Percentiles rank a stretch among this genome's conserved stretches.
phyloP scores from a whole-genome alignment of 2,797 vertebrate genomes.

The Ctenochaetus hawaiiensis region DNA sequence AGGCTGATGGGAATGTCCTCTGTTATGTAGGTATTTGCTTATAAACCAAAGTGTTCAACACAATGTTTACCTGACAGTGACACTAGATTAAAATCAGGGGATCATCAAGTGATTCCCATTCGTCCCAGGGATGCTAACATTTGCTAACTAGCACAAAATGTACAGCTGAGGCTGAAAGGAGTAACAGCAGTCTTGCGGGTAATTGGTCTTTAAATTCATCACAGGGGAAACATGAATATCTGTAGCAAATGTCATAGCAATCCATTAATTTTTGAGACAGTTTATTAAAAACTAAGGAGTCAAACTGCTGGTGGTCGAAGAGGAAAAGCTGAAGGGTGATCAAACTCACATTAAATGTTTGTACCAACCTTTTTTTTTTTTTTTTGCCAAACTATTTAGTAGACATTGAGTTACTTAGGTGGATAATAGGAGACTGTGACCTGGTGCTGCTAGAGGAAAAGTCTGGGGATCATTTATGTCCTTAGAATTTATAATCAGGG shows the following conservation, averaged over 20 bases:
- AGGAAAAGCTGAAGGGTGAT: neutral
- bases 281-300: neutral
- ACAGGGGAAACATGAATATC: neutral
- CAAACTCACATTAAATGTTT: too few relatives aligned
- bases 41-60: slow-evolving; percentile 3
- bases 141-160: neutral
- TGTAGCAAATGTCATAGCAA: neutral
- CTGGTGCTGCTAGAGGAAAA: neutral
- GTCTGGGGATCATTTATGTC: neutral
- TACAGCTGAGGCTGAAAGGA: neutral
- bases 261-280: neutral
- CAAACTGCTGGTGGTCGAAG: neutral
- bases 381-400: neutral
- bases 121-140: neutral
- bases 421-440: neutral
- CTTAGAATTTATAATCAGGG: neutral
- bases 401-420: slow-evolving; percentile 4
- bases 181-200: neutral
- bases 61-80: neutral
- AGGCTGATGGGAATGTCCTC: neutral
- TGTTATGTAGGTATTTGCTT: neutral
- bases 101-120: neutral
- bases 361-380: neutral
- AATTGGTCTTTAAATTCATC: neutral
- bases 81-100: neutral